These are phyloP conservation scores for Lottia gigantea DNA, from an alignment of 2,888 invertebrate genomes.

Conservation along the genomic window DNA sequence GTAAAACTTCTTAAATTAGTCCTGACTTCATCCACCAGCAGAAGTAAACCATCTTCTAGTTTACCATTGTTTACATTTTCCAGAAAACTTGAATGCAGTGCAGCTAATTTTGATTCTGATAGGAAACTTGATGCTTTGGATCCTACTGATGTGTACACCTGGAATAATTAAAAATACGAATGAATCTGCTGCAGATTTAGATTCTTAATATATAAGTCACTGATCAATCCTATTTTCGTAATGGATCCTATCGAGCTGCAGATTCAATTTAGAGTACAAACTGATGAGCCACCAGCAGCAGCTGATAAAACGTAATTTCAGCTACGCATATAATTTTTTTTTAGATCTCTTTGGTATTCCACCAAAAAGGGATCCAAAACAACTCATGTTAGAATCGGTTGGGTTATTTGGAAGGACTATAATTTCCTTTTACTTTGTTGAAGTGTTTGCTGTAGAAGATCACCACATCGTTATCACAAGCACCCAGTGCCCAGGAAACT, in stretches of 20 bases:
- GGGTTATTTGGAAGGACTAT: too few relatives aligned
- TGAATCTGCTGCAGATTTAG: too few relatives aligned
- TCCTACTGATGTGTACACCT: slow-evolving; percentile 35
- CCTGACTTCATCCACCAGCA: slow-evolving; percentile 29
- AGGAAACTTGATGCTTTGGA: slow-evolving; percentile 23
- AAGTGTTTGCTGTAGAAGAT: slow-evolving; percentile 41
- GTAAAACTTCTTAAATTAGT: slow-evolving; percentile 29
- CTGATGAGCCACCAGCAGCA: too few relatives aligned
- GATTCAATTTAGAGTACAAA: too few relatives aligned
- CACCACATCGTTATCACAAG: slow-evolving; percentile 45
- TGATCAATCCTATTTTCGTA: too few relatives aligned
- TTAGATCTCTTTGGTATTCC: too few relatives aligned
- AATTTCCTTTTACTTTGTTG: slow-evolving; percentile 31
- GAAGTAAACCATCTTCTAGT: slow-evolving; percentile 26
- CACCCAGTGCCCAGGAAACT: slow-evolving; percentile 32
- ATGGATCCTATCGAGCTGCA: too few relatives aligned
- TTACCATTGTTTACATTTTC: slow-evolving; percentile 23
- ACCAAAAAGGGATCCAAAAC: too few relatives aligned
- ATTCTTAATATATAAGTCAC: too few relatives aligned
- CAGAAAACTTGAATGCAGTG: slow-evolving; percentile 25
- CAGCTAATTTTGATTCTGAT: slow-evolving; percentile 20
- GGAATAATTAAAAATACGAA: slow-evolving; percentile 9
- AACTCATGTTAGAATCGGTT: too few relatives aligned
- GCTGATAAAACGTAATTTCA: too few relatives aligned
- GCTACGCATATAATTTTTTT: too few relatives aligned